Base-by-base conservation (phyloP, 1,140 invertebrate species). In the Drosophila ercepeae region DNA sequence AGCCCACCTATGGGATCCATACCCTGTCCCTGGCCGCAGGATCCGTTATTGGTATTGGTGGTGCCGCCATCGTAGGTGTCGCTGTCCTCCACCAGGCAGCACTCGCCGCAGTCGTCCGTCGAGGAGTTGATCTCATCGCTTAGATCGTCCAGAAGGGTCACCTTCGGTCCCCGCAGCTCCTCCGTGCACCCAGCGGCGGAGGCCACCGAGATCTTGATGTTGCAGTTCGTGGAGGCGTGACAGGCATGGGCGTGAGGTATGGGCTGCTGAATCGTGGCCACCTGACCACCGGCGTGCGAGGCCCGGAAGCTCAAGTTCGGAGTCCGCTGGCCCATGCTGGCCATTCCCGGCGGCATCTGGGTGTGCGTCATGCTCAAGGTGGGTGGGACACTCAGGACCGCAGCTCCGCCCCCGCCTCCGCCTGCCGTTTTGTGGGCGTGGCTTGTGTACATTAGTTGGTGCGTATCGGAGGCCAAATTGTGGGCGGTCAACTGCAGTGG, bases 341-440 rank as follows among this genome's bases (percentile, higher is more conserved):
- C 82, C 71, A 84, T 79, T 4, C 84, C 82, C 2, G 82, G 84
- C 13, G 89, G 82, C 86, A 90, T 90, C 42, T 90, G 89, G 5
- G 63, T 79, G 52, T 88, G 76, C 14, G 82, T 72, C 75, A 90
- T 88, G 52, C 78, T 90, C 16, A 90, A 29, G 6, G 86, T 89
- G 46, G 89, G 89, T 25, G 89, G 86, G 1, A 91, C 89, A 64
- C 54, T 90, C 16, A 91, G 57, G 21, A 73, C 78, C 2, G 69
- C 9, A 7, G 72, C 23, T 11, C 52, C 52, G 11, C 51, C 61
- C 52, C 57, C 59, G n/a, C 51, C 61, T 53, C 58, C 59, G 1
- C 34, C 34, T n/a, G 36, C 36, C 1, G 48, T n/a, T 19, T 73
- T 88, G 27, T 59, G 63, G 53, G 57, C 39, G 18, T 69, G 61